Evolutionary conservation across 2,113 vertebrate species (phyloP).

Genomic region (Pygoscelis adeliae): DNA sequence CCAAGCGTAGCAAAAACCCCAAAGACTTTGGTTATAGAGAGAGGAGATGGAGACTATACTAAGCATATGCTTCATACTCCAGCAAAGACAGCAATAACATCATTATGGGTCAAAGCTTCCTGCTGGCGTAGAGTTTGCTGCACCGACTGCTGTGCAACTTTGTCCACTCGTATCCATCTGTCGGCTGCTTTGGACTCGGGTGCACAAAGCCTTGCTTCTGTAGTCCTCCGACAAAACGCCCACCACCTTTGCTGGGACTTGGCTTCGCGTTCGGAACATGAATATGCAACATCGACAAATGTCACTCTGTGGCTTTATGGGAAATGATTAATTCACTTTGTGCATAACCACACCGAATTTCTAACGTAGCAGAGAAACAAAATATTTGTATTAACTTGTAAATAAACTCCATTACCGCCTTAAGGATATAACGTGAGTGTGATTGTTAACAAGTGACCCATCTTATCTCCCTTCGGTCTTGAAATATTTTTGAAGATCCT

Average conservation of each 20-base stretch:
- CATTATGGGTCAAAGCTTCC: background rate
- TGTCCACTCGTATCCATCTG: background rate
- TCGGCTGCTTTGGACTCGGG: background rate
- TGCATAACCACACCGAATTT: background rate
- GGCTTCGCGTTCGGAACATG: rapidly evolving
- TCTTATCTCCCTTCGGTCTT: background rate
- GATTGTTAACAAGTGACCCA: background rate
- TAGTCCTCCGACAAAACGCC: background rate
- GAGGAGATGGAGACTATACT: too few relatives aligned
- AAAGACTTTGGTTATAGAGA: background rate
- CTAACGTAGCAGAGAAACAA: background rate
- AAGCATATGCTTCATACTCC: background rate
- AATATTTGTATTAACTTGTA: background rate
- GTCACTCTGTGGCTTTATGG: rapidly evolving
- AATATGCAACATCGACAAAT: background rate
- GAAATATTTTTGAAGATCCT: background rate
- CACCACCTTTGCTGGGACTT: background rate
- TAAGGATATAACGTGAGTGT: rapidly evolving
- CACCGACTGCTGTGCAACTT: background rate
- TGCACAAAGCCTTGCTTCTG: background rate
- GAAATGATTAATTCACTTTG: background rate
- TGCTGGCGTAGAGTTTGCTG: background rate
- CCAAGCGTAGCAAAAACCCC: background rate
- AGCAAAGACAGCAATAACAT: background rate
- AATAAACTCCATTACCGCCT: background rate